A percentile compares a stretch with the other conserved stretches of the same genome.
Conservation (phyloP, 2,888 invertebrate genomes). For the Drosophila meridionalis region DNA sequence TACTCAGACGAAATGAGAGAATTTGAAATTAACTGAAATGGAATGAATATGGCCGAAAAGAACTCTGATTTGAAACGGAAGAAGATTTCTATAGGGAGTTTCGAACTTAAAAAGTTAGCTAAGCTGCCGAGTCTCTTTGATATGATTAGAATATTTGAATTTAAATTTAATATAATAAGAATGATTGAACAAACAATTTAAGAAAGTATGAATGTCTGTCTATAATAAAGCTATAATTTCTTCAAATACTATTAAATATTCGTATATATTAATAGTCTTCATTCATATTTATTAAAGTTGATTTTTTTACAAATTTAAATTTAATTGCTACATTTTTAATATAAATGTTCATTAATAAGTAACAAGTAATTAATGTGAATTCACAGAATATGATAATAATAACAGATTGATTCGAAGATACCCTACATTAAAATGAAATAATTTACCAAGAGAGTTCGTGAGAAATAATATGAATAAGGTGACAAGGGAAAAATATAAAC, state of each 20-base stretch:
- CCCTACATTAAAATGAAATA: background rate
- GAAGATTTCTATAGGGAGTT: slow-evolving; percentile 5
- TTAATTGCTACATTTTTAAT: background rate
- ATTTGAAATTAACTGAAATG: slow-evolving; percentile 41
- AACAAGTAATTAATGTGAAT: slow-evolving; percentile 2
- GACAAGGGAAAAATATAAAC: background rate
- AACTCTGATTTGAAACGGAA: slow-evolving; percentile 22
- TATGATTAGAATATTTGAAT: background rate
- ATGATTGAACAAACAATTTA: background rate
- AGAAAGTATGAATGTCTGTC: background rate
- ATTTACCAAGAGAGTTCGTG: no score
- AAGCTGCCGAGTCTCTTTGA: background rate
- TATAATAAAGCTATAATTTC: no score
- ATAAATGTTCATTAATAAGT: background rate
- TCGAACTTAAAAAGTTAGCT: background rate
- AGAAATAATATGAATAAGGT: background rate
- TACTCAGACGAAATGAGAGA: slow-evolving; percentile 14
- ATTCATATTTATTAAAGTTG: background rate
- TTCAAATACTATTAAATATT: background rate
- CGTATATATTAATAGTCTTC: background rate
- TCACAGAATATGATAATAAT: background rate
- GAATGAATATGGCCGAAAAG: slow-evolving; percentile 2
- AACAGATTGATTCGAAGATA: background rate
- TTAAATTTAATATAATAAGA: no score
- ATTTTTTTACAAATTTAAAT: background rate